A percentile compares a stretch with the other conserved stretches of the same genome.
Conservation (phyloP, 2,888 invertebrate species). For the Lissonota sp. region DNA sequence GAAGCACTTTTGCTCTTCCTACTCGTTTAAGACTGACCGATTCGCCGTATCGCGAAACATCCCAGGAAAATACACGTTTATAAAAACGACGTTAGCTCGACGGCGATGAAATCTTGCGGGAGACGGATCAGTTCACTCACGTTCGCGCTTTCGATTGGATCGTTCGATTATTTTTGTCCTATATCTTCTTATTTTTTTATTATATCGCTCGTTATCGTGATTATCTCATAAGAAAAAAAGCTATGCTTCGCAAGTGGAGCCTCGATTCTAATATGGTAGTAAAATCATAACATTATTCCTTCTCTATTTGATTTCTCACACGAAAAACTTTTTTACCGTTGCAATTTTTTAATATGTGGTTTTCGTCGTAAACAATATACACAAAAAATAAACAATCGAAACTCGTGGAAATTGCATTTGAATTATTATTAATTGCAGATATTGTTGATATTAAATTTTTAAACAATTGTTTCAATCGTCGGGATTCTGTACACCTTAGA, state of each 20-base stretch:
- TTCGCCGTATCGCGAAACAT: slow-evolving; percentile 39
- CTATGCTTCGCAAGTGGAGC: slow-evolving; percentile 75
- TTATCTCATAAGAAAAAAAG: slow-evolving; percentile 53
- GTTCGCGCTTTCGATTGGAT: slow-evolving; percentile 89
- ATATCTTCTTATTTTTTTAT: slow-evolving; percentile 15
- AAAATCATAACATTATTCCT: no score
- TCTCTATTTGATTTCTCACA: no score
- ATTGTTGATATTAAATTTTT: no score
- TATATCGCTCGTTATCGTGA: slow-evolving; percentile 38
- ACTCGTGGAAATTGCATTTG: no score
- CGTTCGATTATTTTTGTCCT: slow-evolving; percentile 43
- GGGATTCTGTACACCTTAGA: no score
- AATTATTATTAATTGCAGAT: no score
- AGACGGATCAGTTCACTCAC: slow-evolving; percentile 50
- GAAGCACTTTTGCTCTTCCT: slow-evolving; percentile 4
- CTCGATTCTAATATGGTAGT: slow-evolving; percentile 77
- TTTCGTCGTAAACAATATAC: no score
- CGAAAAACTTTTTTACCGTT: no score
- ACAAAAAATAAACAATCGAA: no score
- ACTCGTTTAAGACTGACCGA: slow-evolving; percentile 25
- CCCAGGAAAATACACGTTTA: neutral
- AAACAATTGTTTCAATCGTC: no score
- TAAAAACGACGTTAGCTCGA: neutral
- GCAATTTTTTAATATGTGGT: no score
- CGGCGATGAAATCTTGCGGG: slow-evolving; percentile 6